Conservation (phyloP, 2,113 vertebrate genomes). For the Himantopus leucocephalus region DNA sequence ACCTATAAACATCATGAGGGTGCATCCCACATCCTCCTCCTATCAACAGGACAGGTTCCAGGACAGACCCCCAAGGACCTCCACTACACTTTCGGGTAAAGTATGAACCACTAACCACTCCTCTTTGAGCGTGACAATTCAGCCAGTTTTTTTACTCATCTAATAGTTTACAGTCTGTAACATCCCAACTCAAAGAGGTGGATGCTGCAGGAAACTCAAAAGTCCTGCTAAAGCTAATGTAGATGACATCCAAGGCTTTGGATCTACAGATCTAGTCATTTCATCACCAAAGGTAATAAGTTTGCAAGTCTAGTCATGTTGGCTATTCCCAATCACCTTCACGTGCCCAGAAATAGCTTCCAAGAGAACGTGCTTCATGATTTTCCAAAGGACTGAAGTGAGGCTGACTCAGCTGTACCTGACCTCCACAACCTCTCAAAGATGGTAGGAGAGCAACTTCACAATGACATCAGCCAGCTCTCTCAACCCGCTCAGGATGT, state of each 20-base stretch:
- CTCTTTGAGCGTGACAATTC: not conserved
- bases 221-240: not conserved
- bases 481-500: not conserved
- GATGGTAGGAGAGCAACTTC: not conserved
- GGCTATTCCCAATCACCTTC: not conserved
- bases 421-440: not conserved
- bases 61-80: not conserved
- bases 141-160: not conserved
- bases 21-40: not conserved
- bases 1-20: not conserved
- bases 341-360: not conserved
- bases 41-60: not conserved
- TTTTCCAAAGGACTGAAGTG: not conserved
- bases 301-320: not conserved
- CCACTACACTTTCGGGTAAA: not conserved
- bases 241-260: not conserved
- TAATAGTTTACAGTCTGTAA: not conserved
- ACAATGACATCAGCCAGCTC: not conserved
- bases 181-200: not conserved
- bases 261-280: not conserved
- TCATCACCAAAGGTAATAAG: not conserved
- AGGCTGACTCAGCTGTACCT: not conserved
- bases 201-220: not conserved
- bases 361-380: not conserved
- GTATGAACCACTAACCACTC: not conserved